These are phyloP conservation scores for Hirtodrosophila alboralis DNA, from an alignment of 2,888 invertebrate species.

Conservation along the genomic window DNA sequence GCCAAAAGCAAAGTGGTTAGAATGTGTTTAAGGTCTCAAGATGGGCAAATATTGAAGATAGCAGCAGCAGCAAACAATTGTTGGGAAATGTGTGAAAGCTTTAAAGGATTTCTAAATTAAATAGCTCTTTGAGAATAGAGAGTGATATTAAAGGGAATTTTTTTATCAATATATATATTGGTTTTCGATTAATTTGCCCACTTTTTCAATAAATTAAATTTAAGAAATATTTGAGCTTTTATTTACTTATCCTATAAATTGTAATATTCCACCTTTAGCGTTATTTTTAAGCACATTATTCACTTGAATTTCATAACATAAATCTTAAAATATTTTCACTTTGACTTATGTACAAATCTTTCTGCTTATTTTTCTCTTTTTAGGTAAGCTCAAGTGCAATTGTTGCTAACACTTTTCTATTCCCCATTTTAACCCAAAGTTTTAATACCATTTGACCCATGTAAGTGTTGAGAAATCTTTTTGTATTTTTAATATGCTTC, in stretches of 20 bases:
- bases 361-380: slow-evolving; percentile 25
- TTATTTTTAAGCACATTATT: slow-evolving; percentile 21
- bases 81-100: too few species aligned
- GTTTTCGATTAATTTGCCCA: too few species aligned
- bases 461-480: slow-evolving; percentile 47
- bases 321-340: slow-evolving; percentile 12
- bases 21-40: neutral
- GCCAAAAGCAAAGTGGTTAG: too few species aligned
- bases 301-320: slow-evolving; percentile 18
- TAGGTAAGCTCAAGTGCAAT: slow-evolving; percentile 40
- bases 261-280: neutral
- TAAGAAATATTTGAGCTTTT: too few species aligned
- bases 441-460: slow-evolving; percentile 16
- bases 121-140: too few species aligned
- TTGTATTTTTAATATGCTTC: slow-evolving; percentile 54
- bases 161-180: too few species aligned
- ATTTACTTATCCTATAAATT: too few species aligned
- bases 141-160: too few species aligned
- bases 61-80: neutral
- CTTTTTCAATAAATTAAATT: too few species aligned
- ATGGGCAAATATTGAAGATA: neutral
- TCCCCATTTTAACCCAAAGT: neutral
- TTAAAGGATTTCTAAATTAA: too few species aligned
- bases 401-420: slow-evolving; percentile 5
- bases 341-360: slow-evolving; percentile 22